Evolutionary conservation across 2,797 vertebrate species (phyloP), one percentile per base, ranked within the genome.

Genomic region (Buphagus erythrorhynchus): DNA sequence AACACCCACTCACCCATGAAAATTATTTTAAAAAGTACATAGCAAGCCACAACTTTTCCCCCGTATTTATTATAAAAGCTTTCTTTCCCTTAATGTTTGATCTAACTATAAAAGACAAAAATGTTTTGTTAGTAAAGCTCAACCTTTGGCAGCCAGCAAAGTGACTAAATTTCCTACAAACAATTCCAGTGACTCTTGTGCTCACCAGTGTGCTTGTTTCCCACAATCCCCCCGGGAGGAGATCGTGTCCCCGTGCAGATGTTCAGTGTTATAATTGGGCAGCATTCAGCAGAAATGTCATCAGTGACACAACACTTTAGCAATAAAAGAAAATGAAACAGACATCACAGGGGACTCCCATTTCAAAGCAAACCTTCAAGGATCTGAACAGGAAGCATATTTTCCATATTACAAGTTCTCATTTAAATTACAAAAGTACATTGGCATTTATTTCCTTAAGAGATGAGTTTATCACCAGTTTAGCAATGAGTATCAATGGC

Each of bases 351-450:
- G 95, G 96, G 95, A 95, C 94, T 94, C 93, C 89, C 79, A 33
- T 97, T 97, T 97, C 97, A 97, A 97, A 96, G 93, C 45, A 92
- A 88, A 88, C 78, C 82, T 97, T 97, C 93, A 91, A 95, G 95
- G 88, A 84, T 79, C 83, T 49, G 88, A 95, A 93, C n/a, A 16
- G 87, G 81, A 93, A 96, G 92, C 68, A 67, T 93, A 88, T 93
- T 97, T 95, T 94, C 95, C 91, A 82, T 86, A 87, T 95, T 94
- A 94, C 75, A 92, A 95, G 80, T 65, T 88, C 96, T 97, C 93
- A 97, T 97, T 98, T 97, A 95, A 97, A 97, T 97, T 92, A 97
- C 92, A 97, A 96, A 96, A 97, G 91, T 88, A 10, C 79, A 45
- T 28, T 91, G 95, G 94, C 94, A 86, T 93, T 93, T 95, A 75